Evolutionary conservation across 2,797 vertebrate genomes (phyloP).

Genomic region (Centroberyx gerrardi): DNA sequence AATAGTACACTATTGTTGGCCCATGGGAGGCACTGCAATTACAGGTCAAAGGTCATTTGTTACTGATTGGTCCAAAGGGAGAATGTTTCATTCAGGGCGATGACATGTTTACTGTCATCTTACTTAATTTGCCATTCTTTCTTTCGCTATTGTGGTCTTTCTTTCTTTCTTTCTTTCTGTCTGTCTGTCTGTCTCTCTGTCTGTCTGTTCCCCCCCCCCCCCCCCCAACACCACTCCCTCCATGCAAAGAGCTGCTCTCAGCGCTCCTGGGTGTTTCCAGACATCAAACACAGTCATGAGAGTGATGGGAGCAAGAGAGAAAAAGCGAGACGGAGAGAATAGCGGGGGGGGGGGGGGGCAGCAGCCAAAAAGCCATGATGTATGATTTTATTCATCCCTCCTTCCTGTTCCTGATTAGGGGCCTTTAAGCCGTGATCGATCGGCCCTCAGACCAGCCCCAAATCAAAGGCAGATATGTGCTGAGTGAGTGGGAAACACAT

Average conservation of each 20-base stretch:
- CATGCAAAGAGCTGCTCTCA: constrained; percentile 40
- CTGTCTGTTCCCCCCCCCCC: not conserved
- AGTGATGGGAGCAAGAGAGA: constrained; percentile 32
- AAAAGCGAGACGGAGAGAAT: constrained; percentile 36
- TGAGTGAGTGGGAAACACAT: constrained; percentile 76
- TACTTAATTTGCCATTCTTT: not conserved
- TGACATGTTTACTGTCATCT: too few relatives aligned
- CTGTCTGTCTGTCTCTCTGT: constrained; percentile 24
- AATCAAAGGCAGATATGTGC: constrained; percentile 83
- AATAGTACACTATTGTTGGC: too few relatives aligned
- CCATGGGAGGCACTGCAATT: too few relatives aligned
- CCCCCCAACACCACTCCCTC: constrained; percentile 7
- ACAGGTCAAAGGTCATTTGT: too few relatives aligned
- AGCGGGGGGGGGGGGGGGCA: constrained; percentile 58
- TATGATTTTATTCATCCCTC: constrained; percentile 78
- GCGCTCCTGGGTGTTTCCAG: constrained; percentile 59
- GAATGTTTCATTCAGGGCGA: too few relatives aligned
- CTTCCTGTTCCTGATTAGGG: constrained; percentile 84
- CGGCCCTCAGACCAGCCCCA: constrained; percentile 68
- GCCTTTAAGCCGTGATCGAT: constrained; percentile 82
- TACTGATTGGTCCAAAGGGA: too few relatives aligned
- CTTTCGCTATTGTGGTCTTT: constrained; percentile 33
- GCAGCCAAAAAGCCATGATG: constrained; percentile 68
- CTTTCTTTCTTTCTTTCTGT: constrained; percentile 19
- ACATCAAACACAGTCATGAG: constrained; percentile 57